These are phyloP conservation scores for Drosophila borborema DNA, from an alignment of 2,888 invertebrate genomes.

Conservation along the genomic window DNA sequence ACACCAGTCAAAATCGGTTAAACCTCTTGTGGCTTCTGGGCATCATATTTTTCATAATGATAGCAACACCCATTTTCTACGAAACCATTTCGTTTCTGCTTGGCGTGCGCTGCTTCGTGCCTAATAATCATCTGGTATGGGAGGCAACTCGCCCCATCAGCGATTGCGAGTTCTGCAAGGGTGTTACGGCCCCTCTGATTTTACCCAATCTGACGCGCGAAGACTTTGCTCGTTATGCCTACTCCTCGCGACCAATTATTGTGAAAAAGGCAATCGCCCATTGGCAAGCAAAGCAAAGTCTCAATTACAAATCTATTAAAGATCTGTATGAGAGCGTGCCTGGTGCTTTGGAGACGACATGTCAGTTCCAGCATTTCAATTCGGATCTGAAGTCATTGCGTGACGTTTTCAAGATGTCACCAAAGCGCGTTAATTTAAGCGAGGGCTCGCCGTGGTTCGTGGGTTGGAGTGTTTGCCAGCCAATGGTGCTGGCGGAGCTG, in stretches of 20 bases:
- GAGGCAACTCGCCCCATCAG: conserved; percentile 94
- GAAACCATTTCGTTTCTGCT: conserved; percentile 85
- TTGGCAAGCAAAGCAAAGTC: conserved; percentile 91
- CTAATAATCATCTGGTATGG: conserved; percentile 94
- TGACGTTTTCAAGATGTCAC: conserved; percentile 92
- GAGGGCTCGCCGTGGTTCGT: conserved; percentile 94
- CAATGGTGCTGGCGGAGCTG: conserved; percentile 90
- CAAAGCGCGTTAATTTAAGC: conserved; percentile 86
- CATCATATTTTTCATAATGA: conserved; percentile 82
- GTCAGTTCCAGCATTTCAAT: conserved; percentile 94
- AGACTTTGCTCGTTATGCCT: conserved; percentile 90
- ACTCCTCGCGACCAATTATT: conserved; percentile 92
- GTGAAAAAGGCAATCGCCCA: conserved; percentile 90
- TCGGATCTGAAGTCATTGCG: conserved; percentile 91
- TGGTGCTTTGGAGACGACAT: conserved; percentile 92
- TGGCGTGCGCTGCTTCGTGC: conserved; percentile 90
- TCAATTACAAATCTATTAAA: conserved; percentile 89
- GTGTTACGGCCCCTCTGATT: conserved; percentile 89
- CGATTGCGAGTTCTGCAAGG: conserved; percentile 91
- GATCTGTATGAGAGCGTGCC: conserved; percentile 89
- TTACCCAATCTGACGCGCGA: conserved; percentile 89
- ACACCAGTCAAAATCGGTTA: conserved; percentile 70
- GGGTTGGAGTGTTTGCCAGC: conserved; percentile 96
- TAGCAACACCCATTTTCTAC: conserved; percentile 84
- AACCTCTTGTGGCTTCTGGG: conserved; percentile 82